Conservation (phyloP, 2,797 vertebrate genomes). For the Australoheros facetus region DNA sequence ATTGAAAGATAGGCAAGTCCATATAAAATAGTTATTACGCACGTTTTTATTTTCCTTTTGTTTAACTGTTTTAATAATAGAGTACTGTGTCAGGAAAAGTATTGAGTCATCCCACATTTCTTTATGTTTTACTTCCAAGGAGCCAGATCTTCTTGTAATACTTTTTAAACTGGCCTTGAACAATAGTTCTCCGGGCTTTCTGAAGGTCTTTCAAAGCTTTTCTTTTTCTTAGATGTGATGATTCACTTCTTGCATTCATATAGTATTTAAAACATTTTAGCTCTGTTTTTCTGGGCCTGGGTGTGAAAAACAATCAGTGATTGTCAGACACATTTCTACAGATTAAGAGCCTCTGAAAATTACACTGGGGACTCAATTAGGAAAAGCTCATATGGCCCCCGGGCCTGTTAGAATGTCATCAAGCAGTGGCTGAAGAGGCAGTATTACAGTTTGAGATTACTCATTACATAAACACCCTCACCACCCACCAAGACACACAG, state of each 20-base stretch:
- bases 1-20: background rate
- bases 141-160: no score
- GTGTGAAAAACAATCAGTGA: background rate
- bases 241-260: background rate
- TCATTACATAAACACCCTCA: constrained; percentile 34
- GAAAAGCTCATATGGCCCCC: constrained; percentile 18
- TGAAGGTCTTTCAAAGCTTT: no score
- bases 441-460: constrained; percentile 46
- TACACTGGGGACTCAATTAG: constrained; percentile 48
- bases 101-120: no score
- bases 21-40: background rate
- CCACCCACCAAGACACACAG: background rate
- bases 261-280: background rate
- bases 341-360: constrained; percentile 56
- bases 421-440: constrained; percentile 24
- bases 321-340: constrained; percentile 11
- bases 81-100: background rate
- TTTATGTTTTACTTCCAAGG: no score
- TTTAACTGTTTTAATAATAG: background rate
- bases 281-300: background rate
- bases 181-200: no score
- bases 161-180: no score
- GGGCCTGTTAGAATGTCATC: constrained; percentile 43
- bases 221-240: background rate
- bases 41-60: background rate